Base-by-base conservation (phyloP, 37 sponge, comb jelly and placozoan species). In the Dysidea cf. avara region DNA sequence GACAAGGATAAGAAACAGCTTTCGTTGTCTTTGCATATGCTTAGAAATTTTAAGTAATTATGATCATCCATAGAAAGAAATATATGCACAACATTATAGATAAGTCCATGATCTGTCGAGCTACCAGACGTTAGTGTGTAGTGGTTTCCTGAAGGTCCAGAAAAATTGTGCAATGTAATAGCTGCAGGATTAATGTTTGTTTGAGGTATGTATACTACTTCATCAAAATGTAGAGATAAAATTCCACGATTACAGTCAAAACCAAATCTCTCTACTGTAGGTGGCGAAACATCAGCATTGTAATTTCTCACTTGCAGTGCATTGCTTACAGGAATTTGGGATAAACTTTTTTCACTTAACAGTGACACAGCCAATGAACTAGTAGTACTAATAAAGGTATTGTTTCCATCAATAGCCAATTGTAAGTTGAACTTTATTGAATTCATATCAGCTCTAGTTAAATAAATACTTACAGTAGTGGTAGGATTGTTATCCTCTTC, bases 361-460 rank as follows among this genome's bases (percentile, higher is more conserved):
- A n/a, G n/a, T 3, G 87, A 71, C 28, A 64, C 39, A 1, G 86
- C 72, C 29, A 11, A 3, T 14, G 40, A 55, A 5, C 75, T 56
- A 9, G 87, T 82, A 64, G 83, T 69, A 64, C 83, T 83, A 59
- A 94, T 56, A 66, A 77, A 90, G 39, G 95, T 94, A 64, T 86
- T 82, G 34, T 75, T 56, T 30, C 55, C 32, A 13, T 47, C 21
- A 17, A 83, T 69, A 20, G 92, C 87, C 22, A 91, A 69, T 31
- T 20, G 29, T 1, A 68, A 28, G 9, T 63, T 33, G 3, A 58
- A 59, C 40, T 91, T 91, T 31, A 91, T 65, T 6, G 16, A 24
- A 64, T 91, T 82, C 43, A 83, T 52, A 46, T 91, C 92, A 57
- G 3, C 31, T 18, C 5, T 17, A 18, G 61, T 61, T 0, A 91